Conservation (phyloP, 1,140 invertebrate genomes). For the Asbolus verrucosus region DNA sequence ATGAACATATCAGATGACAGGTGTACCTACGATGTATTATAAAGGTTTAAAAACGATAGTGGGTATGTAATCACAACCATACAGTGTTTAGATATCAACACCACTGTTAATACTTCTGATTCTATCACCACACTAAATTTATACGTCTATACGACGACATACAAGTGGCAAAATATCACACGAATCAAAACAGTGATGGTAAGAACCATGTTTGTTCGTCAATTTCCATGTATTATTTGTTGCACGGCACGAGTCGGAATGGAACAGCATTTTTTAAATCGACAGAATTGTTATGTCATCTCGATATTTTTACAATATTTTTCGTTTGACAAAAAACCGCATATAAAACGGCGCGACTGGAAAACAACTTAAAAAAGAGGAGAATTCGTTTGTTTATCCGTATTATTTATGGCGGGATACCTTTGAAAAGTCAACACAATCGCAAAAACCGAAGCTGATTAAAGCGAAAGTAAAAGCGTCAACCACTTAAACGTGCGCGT, state of each 20-base stretch:
- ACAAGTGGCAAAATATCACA: no score
- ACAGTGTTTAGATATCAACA: no score
- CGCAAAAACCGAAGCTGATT: not conserved
- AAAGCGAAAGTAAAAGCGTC: not conserved
- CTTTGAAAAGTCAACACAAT: conserved; percentile 8
- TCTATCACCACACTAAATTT: no score
- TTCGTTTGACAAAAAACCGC: not conserved
- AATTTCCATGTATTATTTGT: not conserved
- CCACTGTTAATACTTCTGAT: no score
- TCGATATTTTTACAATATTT: not conserved
- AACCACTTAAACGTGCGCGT: conserved; percentile 3
- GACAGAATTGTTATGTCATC: not conserved
- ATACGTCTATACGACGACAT: no score
- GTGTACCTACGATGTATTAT: no score
- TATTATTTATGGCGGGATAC: conserved; percentile 2
- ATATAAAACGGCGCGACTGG: not conserved
- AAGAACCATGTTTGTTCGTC: not conserved
- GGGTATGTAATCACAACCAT: no score
- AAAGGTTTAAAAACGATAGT: no score
- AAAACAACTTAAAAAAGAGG: not conserved
- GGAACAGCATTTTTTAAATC: not conserved
- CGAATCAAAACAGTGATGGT: no score
- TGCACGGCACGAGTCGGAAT: not conserved
- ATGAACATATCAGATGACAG: no score
- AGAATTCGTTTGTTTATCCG: conserved; percentile 8